phyloP scores from a whole-genome alignment of 1,140 invertebrate species.

The Micrasema minimum region DNA sequence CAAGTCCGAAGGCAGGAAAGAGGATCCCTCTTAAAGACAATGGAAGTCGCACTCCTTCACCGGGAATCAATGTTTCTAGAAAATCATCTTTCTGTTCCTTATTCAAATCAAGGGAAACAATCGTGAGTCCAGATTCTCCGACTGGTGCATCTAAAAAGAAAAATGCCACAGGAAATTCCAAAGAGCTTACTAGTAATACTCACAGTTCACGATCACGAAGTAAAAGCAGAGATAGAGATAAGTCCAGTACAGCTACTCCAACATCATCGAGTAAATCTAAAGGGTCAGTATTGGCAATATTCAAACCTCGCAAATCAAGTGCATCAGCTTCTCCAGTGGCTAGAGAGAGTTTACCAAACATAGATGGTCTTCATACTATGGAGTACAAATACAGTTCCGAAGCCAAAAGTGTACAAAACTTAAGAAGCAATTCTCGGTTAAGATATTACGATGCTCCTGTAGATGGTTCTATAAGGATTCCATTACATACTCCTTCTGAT shows the following conservation, averaged over 20 bases:
- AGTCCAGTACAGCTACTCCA: slow-evolving; percentile 64
- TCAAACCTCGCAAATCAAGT: slow-evolving; percentile 64
- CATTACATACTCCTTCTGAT: slow-evolving; percentile 74
- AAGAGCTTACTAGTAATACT: slow-evolving; percentile 42
- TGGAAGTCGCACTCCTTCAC: slow-evolving; percentile 65
- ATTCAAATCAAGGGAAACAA: slow-evolving; percentile 73
- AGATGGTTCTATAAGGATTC: slow-evolving; percentile 72
- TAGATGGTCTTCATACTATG: slow-evolving; percentile 44
- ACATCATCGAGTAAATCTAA: slow-evolving; percentile 67
- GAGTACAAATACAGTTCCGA: slow-evolving; percentile 49
- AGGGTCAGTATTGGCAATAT: slow-evolving; percentile 72
- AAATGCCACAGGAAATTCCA: slow-evolving; percentile 41
- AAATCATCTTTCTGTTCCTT: slow-evolving; percentile 84
- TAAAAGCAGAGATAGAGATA: slow-evolving; percentile 67
- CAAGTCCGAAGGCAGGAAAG: slow-evolving; percentile 61
- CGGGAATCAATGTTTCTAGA: slow-evolving; percentile 70
- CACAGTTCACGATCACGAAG: slow-evolving; percentile 68
- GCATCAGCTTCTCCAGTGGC: slow-evolving; percentile 50
- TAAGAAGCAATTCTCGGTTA: slow-evolving; percentile 56
- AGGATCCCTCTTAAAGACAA: slow-evolving; percentile 55
- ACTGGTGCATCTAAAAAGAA: slow-evolving; percentile 63
- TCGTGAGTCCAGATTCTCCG: slow-evolving; percentile 75
- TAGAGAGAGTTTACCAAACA: slow-evolving; percentile 50
- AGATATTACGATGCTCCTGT: slow-evolving; percentile 71
- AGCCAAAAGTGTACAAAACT: slow-evolving; percentile 49